These are phyloP conservation scores for Podarcis siculus DNA, from an alignment of 2,797 vertebrate genomes.

Conservation along the genomic window DNA sequence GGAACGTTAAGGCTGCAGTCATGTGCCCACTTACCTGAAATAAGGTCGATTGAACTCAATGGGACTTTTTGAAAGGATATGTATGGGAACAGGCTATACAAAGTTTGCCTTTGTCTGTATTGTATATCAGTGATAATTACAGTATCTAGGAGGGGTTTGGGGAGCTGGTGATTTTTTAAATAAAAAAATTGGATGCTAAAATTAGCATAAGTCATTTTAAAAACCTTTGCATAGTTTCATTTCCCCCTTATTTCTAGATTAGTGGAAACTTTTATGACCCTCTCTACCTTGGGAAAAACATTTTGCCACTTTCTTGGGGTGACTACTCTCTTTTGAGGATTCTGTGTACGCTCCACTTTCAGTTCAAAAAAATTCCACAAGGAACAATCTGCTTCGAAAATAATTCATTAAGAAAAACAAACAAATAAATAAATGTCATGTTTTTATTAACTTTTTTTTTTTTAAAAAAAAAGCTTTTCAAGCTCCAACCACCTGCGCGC, in stretches of 20 bases:
- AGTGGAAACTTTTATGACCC: neutral
- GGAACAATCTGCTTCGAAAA: neutral
- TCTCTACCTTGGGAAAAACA: neutral
- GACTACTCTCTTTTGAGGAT: neutral
- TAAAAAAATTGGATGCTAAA: neutral
- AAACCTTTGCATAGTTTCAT: neutral
- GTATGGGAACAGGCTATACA: neutral
- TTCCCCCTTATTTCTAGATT: neutral
- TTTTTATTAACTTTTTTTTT: neutral
- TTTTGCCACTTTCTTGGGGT: neutral
- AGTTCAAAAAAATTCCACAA: neutral
- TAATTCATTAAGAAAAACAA: neutral
- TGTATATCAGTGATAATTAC: neutral
- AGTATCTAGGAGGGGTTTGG: neutral
- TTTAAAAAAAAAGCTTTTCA: neutral
- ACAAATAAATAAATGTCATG: neutral
- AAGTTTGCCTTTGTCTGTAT: neutral
- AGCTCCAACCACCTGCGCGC: neutral
- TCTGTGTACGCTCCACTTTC: neutral
- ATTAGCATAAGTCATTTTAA: conserved; percentile 13
- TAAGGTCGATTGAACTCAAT: neutral
- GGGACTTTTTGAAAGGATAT: neutral
- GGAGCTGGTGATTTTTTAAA: neutral
- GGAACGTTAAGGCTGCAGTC: neutral
- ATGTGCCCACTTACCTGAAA: neutral